A percentile compares a stretch with the other conserved stretches of the same genome.
phyloP scores from a whole-genome alignment of 1,140 invertebrate genomes.

The Neotoxoptera formosana region DNA sequence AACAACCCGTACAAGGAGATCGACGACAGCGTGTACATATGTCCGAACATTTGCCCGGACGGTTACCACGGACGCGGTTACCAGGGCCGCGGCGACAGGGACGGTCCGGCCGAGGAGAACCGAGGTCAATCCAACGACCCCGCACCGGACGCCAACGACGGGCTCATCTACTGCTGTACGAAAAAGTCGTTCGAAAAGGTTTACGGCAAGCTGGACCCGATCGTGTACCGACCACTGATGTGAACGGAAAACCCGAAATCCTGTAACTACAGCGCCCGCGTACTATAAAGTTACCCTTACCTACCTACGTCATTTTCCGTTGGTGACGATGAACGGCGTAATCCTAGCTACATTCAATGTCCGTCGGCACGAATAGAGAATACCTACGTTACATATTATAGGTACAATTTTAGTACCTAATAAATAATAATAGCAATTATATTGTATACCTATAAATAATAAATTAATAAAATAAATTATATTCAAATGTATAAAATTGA shows the following conservation, averaged over 20 bases:
- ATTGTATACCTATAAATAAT: no score
- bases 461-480: no score
- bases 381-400: neutral
- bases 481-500: no score
- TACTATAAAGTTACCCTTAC: neutral
- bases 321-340: neutral
- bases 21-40: constrained; percentile 26
- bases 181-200: constrained; percentile 14
- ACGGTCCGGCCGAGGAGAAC: neutral
- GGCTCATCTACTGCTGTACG: constrained; percentile 33
- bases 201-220: constrained; percentile 9
- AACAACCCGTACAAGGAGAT: constrained; percentile 70
- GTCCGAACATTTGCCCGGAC: neutral
- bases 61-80: neutral
- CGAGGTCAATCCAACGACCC: neutral
- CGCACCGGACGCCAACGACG: neutral
- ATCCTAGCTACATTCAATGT: neutral
- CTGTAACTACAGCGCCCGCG: no score
- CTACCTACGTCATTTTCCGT: neutral
- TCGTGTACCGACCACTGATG: neutral
- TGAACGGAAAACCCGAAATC: neutral
- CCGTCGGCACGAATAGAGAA: neutral
- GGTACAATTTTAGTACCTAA: no score
- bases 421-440: no score
- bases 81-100: no score